phyloP scores from a whole-genome alignment of 2,113 vertebrate species.

The Sapayoa aenigma region DNA sequence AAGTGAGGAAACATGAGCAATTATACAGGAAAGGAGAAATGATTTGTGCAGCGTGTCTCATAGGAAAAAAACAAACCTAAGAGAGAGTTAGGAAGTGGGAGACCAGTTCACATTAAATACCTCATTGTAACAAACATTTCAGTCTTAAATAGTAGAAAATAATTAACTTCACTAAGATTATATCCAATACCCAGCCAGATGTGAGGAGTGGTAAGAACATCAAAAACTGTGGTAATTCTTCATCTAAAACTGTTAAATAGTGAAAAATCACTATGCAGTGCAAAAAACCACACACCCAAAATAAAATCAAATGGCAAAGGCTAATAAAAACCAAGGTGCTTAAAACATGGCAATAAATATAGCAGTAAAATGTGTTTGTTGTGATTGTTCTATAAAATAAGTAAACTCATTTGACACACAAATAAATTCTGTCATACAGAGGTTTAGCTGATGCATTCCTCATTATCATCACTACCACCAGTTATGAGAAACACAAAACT shows the following conservation, averaged over 20 bases:
- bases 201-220: neutral
- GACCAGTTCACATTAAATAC: conserved; percentile 9
- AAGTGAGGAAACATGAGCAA: conserved; percentile 15
- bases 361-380: neutral
- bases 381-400: neutral
- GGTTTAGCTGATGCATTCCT: neutral
- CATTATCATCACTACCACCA: neutral
- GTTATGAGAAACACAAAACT: neutral
- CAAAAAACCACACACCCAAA: neutral
- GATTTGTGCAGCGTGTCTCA: conserved; percentile 17
- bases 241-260: neutral
- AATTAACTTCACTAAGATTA: neutral
- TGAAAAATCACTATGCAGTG: neutral
- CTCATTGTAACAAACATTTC: conserved; percentile 5
- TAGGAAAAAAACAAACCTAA: neutral
- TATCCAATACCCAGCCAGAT: neutral
- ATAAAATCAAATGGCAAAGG: neutral
- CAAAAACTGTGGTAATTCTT: neutral
- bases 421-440: neutral
- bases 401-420: neutral
- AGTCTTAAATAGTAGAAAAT: neutral
- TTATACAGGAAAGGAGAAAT: conserved; percentile 37
- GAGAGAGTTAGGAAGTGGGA: neutral
- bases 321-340: neutral
- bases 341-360: neutral